A percentile compares a stretch with the other conserved stretches of the same genome.
These are phyloP conservation scores for Clunio marinus DNA, from an alignment of 2,888 invertebrate genomes.

Conservation along the genomic window DNA sequence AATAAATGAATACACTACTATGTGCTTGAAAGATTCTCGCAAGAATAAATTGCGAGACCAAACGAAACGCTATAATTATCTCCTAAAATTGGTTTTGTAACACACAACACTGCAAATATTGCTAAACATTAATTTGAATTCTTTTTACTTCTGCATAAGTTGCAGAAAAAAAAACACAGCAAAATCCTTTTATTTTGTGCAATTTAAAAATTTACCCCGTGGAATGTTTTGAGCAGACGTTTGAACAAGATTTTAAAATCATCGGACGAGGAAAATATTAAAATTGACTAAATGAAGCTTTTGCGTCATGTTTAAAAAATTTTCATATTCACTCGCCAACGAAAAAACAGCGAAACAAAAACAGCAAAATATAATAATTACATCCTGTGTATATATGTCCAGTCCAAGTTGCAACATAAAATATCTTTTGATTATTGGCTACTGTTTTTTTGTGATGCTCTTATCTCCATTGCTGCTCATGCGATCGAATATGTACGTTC, in stretches of 20 bases:
- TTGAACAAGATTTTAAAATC: neutral
- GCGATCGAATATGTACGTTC: no score
- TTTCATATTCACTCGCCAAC: constrained; percentile 22
- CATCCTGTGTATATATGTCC: constrained; percentile 31
- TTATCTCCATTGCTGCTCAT: neutral
- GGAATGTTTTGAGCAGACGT: neutral
- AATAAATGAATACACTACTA: constrained; percentile 8
- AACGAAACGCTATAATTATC: constrained; percentile 37
- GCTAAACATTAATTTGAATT: constrained; percentile 37
- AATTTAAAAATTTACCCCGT: neutral
- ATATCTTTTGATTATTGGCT: constrained; percentile 38
- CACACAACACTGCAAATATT: constrained; percentile 34
- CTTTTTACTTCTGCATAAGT: constrained; percentile 32
- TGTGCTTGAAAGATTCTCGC: neutral
- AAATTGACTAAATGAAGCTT: constrained; percentile 4
- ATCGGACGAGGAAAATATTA: neutral
- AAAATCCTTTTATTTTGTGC: no score
- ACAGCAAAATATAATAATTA: constrained; percentile 36
- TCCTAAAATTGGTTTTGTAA: constrained; percentile 37
- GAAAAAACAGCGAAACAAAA: neutral
- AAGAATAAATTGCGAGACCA: constrained; percentile 26
- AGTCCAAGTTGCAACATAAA: constrained; percentile 21
- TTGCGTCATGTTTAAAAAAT: neutral
- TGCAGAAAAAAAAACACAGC: no score
- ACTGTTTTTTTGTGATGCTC: constrained; percentile 24